Evolutionary conservation across 2,888 invertebrate genomes (phyloP).

Genomic region (Melanotus villosus): DNA sequence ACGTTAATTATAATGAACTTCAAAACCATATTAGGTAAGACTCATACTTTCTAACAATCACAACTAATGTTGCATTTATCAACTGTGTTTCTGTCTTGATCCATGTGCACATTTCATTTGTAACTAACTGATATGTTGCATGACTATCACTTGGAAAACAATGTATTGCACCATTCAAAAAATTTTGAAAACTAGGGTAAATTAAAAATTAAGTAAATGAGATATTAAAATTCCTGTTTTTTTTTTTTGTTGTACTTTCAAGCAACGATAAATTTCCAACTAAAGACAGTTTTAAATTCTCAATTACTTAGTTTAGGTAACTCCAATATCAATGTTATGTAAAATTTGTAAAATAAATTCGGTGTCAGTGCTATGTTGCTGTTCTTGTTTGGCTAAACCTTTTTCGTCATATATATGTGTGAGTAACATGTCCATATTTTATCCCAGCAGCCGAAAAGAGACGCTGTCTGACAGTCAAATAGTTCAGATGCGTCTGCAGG

Average conservation of each 20-base stretch:
- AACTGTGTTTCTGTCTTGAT: constrained; percentile 42
- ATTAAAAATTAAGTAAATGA: not conserved
- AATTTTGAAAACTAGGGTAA: not conserved
- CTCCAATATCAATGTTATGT: too few relatives aligned
- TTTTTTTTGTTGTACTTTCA: too few relatives aligned
- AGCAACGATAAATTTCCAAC: too few relatives aligned
- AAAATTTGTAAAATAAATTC: not conserved
- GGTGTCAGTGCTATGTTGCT: constrained; percentile 4
- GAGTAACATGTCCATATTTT: constrained; percentile 56
- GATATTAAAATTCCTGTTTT: too few relatives aligned
- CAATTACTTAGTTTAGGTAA: too few relatives aligned
- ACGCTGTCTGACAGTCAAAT: constrained; percentile 85
- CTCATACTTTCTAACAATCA: constrained; percentile 7
- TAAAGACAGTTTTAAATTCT: too few relatives aligned
- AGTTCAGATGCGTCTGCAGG: constrained; percentile 85
- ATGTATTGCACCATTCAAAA: constrained; percentile 29
- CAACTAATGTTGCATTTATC: constrained; percentile 51
- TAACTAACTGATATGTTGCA: constrained; percentile 63
- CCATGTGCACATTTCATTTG: constrained; percentile 61
- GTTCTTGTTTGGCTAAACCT: constrained; percentile 35
- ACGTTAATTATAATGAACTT: constrained; percentile 89
- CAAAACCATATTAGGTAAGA: constrained; percentile 86
- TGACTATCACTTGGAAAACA: constrained; percentile 48
- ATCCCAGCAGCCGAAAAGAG: constrained; percentile 74
- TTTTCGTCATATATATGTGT: constrained; percentile 32